Evolutionary conservation across 2,797 vertebrate species (phyloP).

Genomic region (Hippocampus kuda): DNA sequence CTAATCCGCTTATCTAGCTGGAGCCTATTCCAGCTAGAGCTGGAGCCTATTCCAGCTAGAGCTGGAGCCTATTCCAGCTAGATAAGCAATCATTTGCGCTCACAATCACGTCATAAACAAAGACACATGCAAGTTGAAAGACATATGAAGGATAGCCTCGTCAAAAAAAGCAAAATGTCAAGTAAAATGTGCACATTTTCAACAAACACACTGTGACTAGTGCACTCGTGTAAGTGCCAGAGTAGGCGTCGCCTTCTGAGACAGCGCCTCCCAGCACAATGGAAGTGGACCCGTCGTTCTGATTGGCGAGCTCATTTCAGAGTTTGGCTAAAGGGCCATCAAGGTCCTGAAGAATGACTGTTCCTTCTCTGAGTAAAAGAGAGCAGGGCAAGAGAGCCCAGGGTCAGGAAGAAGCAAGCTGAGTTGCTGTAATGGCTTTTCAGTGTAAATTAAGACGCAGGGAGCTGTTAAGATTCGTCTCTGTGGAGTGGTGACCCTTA

Average conservation of each 20-base stretch:
- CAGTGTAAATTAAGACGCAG: slow-evolving; percentile 61
- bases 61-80: too few relatives aligned
- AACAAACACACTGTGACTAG: background rate
- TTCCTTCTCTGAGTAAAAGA: slow-evolving; percentile 19
- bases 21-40: too few relatives aligned
- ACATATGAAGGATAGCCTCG: background rate
- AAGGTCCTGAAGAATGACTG: slow-evolving; percentile 42
- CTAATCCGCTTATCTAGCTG: too few relatives aligned
- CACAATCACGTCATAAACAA: background rate
- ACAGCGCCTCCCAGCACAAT: background rate
- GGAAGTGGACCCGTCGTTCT: slow-evolving; percentile 9
- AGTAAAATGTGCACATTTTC: background rate
- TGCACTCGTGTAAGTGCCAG: background rate
- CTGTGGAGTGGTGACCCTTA: slow-evolving; percentile 54
- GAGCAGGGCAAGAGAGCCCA: slow-evolving; percentile 17
- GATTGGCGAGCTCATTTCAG: slow-evolving; percentile 46
- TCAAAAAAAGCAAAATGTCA: background rate
- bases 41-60: too few relatives aligned
- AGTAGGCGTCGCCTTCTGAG: background rate
- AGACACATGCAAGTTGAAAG: background rate
- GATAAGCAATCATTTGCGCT: too few relatives aligned
- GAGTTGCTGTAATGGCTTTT: slow-evolving; percentile 60
- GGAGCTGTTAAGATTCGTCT: slow-evolving; percentile 52
- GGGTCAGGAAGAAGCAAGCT: slow-evolving; percentile 41
- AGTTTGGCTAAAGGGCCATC: slow-evolving; percentile 42